These are phyloP conservation scores for Sceliomorpha sp. DNA, from an alignment of 2,888 invertebrate species.

Conservation along the genomic window DNA sequence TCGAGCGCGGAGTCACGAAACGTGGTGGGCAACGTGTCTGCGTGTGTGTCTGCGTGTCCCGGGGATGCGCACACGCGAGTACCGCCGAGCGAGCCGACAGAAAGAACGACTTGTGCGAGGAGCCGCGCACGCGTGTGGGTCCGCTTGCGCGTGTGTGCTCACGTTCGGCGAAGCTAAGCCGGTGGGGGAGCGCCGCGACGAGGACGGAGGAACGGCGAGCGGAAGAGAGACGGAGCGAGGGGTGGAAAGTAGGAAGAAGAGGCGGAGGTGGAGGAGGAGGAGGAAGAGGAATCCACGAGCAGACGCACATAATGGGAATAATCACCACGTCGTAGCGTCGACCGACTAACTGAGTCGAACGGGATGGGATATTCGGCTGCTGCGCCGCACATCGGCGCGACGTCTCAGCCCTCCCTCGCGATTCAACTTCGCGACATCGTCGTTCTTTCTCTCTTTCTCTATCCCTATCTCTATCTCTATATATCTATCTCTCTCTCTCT, in stretches of 20 bases:
- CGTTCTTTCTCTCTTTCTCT: too few relatives aligned
- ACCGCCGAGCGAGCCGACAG: constrained; percentile 20
- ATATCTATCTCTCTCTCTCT: constrained; percentile 13
- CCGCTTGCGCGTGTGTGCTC: too few relatives aligned
- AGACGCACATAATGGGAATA: constrained; percentile 74
- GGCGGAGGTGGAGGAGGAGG: constrained; percentile 29
- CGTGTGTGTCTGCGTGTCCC: constrained; percentile 52
- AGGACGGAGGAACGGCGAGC: constrained; percentile 31
- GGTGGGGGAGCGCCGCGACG: too few relatives aligned
- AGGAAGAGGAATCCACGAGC: constrained; percentile 22
- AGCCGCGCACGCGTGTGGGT: constrained; percentile 43
- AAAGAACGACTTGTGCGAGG: constrained; percentile 20
- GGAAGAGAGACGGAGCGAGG: constrained; percentile 14
- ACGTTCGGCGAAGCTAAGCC: too few relatives aligned
- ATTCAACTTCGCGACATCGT: too few relatives aligned
- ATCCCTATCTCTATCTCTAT: too few relatives aligned
- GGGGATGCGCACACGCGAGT: constrained; percentile 44
- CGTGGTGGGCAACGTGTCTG: constrained; percentile 55
- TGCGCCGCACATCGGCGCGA: constrained; percentile 71
- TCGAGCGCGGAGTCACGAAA: constrained; percentile 42
- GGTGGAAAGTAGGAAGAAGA: constrained; percentile 20
- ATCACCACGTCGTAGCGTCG: constrained; percentile 75
- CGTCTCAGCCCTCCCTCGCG: constrained; percentile 43
- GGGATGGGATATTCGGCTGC: constrained; percentile 72
- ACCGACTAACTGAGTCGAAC: too few relatives aligned